phyloP scores from a whole-genome alignment of 1,140 invertebrate species.

The Papilio dardanus region DNA sequence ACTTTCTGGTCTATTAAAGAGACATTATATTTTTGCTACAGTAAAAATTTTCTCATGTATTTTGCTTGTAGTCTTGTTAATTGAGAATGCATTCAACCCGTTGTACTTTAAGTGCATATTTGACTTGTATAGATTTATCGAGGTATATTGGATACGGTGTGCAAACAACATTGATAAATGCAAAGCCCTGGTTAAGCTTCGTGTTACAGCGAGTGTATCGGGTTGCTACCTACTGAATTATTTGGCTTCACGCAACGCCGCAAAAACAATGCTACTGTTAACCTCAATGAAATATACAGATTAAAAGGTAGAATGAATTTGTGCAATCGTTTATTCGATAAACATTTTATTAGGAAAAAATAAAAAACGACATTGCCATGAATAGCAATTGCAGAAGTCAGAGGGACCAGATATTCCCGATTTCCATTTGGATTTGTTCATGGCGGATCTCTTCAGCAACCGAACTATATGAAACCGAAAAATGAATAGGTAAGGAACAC shows the following conservation, averaged over 20 bases:
- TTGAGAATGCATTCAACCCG: constrained; percentile 7
- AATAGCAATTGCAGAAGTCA: too few relatives aligned
- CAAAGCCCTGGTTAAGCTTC: constrained; percentile 56
- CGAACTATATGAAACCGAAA: too few relatives aligned
- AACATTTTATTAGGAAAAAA: not conserved
- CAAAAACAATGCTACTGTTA: constrained; percentile 43
- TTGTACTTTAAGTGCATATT: not conserved
- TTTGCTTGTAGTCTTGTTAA: not conserved
- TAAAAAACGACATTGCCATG: too few relatives aligned
- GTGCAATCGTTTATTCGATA: not conserved
- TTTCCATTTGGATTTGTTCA: too few relatives aligned
- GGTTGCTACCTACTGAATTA: constrained; percentile 64
- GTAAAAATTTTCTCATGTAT: not conserved
- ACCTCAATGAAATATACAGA: constrained; percentile 34
- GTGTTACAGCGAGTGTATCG: constrained; percentile 69
- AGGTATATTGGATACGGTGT: constrained; percentile 37
- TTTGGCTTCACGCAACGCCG: constrained; percentile 65
- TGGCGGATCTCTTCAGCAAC: too few relatives aligned
- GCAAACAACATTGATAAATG: constrained; percentile 41
- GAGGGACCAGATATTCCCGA: too few relatives aligned
- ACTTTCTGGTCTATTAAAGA: not conserved
- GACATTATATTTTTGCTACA: not conserved
- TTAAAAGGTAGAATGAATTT: not conserved
- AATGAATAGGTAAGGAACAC: not conserved
- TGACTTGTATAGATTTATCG: constrained; percentile 26